Conservation (phyloP, 2,888 invertebrate species). For the Fissipunctia ypsillon region DNA sequence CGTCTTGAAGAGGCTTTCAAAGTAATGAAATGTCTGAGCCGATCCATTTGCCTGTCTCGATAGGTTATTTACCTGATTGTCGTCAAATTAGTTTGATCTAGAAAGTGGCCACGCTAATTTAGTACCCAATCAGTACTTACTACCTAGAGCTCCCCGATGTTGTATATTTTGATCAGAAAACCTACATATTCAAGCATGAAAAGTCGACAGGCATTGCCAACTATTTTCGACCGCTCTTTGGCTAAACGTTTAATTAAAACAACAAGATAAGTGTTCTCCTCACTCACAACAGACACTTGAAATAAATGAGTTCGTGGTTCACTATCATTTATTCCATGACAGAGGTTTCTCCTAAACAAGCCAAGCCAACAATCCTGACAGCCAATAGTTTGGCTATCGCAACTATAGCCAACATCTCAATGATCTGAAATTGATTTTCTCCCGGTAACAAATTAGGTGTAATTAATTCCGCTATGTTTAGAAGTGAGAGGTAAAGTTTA, state of each 20-base stretch:
- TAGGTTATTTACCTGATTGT: slow-evolving; percentile 12
- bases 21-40: slow-evolving; percentile 34
- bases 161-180: neutral
- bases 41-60: slow-evolving; percentile 6
- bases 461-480: slow-evolving; percentile 51
- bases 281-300: neutral
- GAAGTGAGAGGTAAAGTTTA: slow-evolving; percentile 30
- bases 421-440: slow-evolving; percentile 38
- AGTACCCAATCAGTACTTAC: neutral
- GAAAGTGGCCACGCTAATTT: neutral
- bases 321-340: neutral
- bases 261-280: neutral
- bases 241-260: neutral
- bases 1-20: slow-evolving; percentile 36
- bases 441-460: slow-evolving; percentile 20
- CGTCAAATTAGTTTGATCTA: slow-evolving; percentile 1
- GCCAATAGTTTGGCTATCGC: slow-evolving; percentile 18
- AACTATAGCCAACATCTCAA: slow-evolving; percentile 41
- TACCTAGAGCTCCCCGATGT: neutral
- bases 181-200: neutral
- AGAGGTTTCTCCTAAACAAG: neutral
- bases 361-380: neutral
- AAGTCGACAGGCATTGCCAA: neutral
- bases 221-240: neutral
- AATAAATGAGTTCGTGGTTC: neutral